phyloP scores from a whole-genome alignment of 2,113 vertebrate genomes.

The Callocephalon fimbriatum region DNA sequence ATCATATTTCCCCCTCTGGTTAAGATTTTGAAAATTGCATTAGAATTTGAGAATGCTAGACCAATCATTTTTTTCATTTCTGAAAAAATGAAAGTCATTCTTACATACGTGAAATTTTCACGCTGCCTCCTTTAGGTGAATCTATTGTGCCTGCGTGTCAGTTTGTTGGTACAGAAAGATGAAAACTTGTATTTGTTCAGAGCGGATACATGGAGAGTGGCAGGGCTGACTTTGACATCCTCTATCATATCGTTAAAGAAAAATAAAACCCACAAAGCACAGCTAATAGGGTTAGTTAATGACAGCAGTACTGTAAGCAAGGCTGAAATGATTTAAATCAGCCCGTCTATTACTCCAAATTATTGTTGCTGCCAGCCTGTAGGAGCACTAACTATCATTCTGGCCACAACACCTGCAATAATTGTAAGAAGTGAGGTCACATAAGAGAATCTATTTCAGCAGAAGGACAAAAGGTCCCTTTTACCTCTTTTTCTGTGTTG shows the following conservation, averaged over 20 bases:
- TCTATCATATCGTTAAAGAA: neutral
- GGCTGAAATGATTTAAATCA: neutral
- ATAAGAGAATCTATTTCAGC: neutral
- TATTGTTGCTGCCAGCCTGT: neutral
- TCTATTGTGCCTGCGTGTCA: neutral
- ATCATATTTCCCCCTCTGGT: neutral
- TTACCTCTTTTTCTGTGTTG: neutral
- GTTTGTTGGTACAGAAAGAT: neutral
- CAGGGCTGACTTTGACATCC: neutral
- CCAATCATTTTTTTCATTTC: neutral
- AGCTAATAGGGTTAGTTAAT: neutral
- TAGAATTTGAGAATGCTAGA: neutral
- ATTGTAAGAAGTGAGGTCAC: neutral
- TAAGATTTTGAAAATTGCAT: neutral
- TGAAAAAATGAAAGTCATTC: neutral
- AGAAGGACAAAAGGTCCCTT: neutral
- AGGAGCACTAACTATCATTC: neutral
- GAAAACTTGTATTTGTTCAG: neutral
- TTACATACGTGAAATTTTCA: neutral
- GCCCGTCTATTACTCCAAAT: neutral
- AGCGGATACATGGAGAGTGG: neutral
- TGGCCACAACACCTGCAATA: neutral
- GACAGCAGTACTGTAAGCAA: neutral
- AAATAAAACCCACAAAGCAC: neutral
- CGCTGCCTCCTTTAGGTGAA: neutral